Evolutionary conservation across 1,140 invertebrate species (phyloP), one percentile per base, ranked within the genome.

Genomic region (Carposina sasakii): DNA sequence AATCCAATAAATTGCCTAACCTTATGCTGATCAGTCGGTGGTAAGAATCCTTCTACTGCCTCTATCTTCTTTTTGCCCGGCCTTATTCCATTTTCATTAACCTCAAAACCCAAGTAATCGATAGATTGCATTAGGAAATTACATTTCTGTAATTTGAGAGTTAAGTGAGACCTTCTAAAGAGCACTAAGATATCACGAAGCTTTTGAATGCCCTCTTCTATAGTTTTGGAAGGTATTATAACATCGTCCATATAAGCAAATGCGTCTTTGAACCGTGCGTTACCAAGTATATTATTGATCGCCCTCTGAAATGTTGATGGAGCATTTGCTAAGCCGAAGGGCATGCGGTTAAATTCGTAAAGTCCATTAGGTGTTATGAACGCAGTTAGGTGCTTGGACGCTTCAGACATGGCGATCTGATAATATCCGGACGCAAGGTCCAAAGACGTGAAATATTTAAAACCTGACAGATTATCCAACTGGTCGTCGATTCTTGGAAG

Each of bases 321-420:
- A 33, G 30, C 30, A 33, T 33, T 33, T 10, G 50, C 56, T 2
- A 70, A 26, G 9, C 70, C 62, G 49, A 73, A 73, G 4, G 65
- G 65, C 31, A 39, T 39, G 5, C 36, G 16, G 20, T 39, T 39
- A 21, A 39, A 39, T 39, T 39, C 30, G 15, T 33, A 33, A 33
- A n/a, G 30, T 3, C 3, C 13, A 4, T 37, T 19, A 10, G 34
- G 34, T 5, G 34, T 37, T 16, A 37, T 37, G n/a, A 37, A 37
- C 3, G 34, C 34, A 4, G 34, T 37, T n/a, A 41, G 13, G 13
- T 15, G 39, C 24, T 41, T 41, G 5, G 39, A 22, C 13, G 8
- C n/a, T 2, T 16, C 15, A 8, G 20, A 9, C 10, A 41, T 4
- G 24, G 39, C 20, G 20, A 37, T 37, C 16, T 37, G 34, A n/a